Evolutionary conservation across 2,888 invertebrate genomes (phyloP).

Genomic region (Dinocampus coccinellae): DNA sequence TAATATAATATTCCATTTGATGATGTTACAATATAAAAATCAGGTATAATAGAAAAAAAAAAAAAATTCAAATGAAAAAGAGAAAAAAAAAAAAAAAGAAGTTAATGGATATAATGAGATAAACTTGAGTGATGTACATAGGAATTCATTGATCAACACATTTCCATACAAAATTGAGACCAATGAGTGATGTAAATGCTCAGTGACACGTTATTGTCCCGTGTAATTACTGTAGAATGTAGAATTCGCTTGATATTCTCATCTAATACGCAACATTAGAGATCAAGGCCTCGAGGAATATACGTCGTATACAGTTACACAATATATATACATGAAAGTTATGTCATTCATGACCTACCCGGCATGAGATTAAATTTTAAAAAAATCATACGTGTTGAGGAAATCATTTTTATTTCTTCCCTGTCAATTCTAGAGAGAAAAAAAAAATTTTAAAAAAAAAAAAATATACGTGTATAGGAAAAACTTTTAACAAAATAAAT

Average conservation of each 20-base stretch:
- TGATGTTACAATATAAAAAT: no score
- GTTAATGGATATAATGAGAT: not conserved
- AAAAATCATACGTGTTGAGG: not conserved
- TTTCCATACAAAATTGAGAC: not conserved
- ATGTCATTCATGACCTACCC: no score
- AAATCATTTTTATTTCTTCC: no score
- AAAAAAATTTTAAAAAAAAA: not conserved
- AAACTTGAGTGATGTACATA: not conserved
- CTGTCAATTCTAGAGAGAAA: not conserved
- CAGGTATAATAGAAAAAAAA: no score
- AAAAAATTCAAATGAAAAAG: no score
- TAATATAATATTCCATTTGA: no score
- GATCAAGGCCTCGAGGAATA: slow-evolving; percentile 23
- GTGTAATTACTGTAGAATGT: slow-evolving; percentile 14
- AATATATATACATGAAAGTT: no score
- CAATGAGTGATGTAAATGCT: slow-evolving; percentile 13
- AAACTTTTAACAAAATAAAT: not conserved
- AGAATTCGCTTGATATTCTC: slow-evolving; percentile 21
- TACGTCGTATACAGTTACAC: not conserved
- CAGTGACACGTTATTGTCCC: slow-evolving; percentile 20
- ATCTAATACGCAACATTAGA: slow-evolving; percentile 19
- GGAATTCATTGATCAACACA: not conserved
- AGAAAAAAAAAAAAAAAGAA: no score
- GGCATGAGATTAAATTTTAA: not conserved
- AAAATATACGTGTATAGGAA: not conserved